Conservation (phyloP, 2,113 vertebrate genomes). For the Tachuris rubrigastra region DNA sequence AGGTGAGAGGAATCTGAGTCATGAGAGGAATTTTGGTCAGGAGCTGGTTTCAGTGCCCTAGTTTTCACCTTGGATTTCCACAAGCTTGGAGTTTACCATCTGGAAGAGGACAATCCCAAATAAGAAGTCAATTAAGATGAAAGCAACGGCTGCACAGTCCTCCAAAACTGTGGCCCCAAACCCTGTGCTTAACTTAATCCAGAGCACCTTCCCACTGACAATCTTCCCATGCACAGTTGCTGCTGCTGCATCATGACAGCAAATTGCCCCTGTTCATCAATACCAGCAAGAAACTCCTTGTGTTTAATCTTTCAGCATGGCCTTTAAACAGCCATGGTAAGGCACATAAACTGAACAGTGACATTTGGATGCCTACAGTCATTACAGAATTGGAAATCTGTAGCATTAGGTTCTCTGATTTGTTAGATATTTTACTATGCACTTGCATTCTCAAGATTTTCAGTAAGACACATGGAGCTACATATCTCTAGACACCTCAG, state of each 20-base stretch:
- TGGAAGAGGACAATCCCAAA: background rate
- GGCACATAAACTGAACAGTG: background rate
- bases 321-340: background rate
- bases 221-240: background rate
- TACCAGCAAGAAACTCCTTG: background rate
- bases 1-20: background rate
- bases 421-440: background rate
- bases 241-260: background rate
- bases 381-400: background rate
- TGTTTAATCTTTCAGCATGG: background rate
- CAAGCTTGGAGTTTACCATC: background rate
- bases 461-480: background rate
- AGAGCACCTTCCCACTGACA: background rate
- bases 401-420: background rate
- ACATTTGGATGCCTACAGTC: background rate
- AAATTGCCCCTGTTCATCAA: constrained; percentile 5
- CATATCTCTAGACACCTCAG: background rate
- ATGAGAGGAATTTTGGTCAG: background rate
- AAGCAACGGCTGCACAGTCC: background rate
- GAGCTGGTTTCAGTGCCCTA: background rate
- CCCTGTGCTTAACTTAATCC: background rate
- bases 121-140: background rate
- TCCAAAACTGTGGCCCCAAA: background rate
- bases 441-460: background rate
- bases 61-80: constrained; percentile 13